Base-by-base conservation (phyloP, 2,797 vertebrate genomes). In the Acanthurus tractus region DNA sequence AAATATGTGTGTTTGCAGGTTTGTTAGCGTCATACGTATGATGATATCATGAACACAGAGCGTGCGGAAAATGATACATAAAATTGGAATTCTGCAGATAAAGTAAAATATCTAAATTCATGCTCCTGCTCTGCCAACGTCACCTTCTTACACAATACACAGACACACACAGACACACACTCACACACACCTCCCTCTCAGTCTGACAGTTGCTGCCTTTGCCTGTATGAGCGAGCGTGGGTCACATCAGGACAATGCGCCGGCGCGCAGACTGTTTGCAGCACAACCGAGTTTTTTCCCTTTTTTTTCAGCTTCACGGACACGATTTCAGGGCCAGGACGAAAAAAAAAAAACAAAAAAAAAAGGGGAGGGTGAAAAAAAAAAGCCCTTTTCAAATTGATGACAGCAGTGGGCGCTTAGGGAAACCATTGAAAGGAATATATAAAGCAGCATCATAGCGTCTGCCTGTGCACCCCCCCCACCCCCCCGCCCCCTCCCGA, bases 231-330 rank as follows among this genome's bases (percentile, higher is more conserved):
- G 81, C 3, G 45, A 65, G 72, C 10, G 40, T 53, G 69, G 91
- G 85, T 91, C 88, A 86, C 49, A 74, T 85, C 69, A 89, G 91
- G 91, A 92, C 86, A 86, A 75, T 61, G 74, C 69, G 55, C 74
- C 48, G 61, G 57, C 82, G 86, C 55, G 6, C 67, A 82, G 74
- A 83, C 73, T 3, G 68, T 71, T 74, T 58, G 76, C 84, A 78
- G 75, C 70, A 48, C 45, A 8, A 34, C 20, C 0, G 5, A 23
- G 14, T 25, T 67, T 66, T 76, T 66, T 50, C 29, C 1, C 4
- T 9, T 3, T 42, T 63, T 74, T 77, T 65, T 23, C 66, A 40
- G 71, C 73, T 74, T 85, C 71, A 71, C 72, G 66, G 78, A 78
- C 65, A 57, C 38, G 3, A 53, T 81, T 82, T 74, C 72, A 76